A percentile compares a stretch with the other conserved stretches of the same genome.
Evolutionary conservation across 2,113 vertebrate species (phyloP).

Genomic region (Baryphthengus martii): DNA sequence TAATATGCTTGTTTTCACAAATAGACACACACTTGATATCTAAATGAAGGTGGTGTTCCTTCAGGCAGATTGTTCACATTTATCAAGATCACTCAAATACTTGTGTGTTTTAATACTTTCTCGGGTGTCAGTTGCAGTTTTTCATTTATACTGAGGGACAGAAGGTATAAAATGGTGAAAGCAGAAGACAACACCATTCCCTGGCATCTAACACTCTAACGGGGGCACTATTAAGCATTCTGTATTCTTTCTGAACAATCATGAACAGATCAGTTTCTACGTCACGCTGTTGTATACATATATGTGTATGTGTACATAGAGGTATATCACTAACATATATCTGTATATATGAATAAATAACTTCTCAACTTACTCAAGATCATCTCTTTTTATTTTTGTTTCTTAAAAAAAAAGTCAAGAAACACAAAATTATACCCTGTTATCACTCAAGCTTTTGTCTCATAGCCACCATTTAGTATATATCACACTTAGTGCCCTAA

Average conservation of each 20-base stretch:
- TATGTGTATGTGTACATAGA: not conserved
- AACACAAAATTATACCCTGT: not conserved
- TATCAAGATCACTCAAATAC: constrained; percentile 63
- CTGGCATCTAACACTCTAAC: not conserved
- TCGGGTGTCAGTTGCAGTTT: constrained; percentile 62
- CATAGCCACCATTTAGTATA: not conserved
- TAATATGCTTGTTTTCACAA: constrained; percentile 19
- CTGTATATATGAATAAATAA: not conserved
- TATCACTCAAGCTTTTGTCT: not conserved
- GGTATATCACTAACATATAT: not conserved
- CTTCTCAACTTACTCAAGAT: not conserved
- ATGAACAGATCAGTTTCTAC: not conserved
- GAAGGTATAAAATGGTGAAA: constrained; percentile 42
- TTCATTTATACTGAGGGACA: constrained; percentile 56
- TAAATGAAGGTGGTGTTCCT: constrained; percentile 61
- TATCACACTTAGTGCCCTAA: not conserved
- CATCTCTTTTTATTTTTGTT: no score
- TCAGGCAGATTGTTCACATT: constrained; percentile 64
- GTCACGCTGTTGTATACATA: not conserved
- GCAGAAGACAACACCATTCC: constrained; percentile 36
- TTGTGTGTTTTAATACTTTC: constrained; percentile 65
- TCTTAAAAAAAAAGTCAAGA: not conserved
- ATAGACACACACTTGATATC: constrained; percentile 15
- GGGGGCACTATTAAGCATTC: not conserved
- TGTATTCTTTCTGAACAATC: not conserved